Evolutionary conservation across 2,113 vertebrate genomes (phyloP), one percentile per base, ranked within the genome.

Genomic region (Peromyscus leucopus): DNA sequence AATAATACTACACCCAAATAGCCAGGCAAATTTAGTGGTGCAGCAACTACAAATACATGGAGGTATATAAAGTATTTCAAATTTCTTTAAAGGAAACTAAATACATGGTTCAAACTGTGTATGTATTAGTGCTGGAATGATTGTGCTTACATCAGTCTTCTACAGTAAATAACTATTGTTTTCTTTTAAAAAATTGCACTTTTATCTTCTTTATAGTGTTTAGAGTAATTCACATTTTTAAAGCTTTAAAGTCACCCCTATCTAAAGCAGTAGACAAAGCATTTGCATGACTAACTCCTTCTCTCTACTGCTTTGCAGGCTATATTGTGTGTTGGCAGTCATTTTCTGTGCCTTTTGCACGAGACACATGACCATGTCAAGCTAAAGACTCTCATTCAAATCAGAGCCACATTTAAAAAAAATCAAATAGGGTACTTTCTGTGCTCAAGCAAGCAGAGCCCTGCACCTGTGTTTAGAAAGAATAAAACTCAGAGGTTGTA

Each of bases 401-500:
- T 94, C 39, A 93, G 83, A 97, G 75, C 22, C 36, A 31, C 65
- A 71, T 79, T 72, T 31, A 33, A 69, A 69, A 33, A 69, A 69
- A 31, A 93, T 51, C 83, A 97, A 94, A 97, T 93, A 42, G 83
- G 22, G 57, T 83, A 74, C 71, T 98, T 97, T 90, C 48, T 57
- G 59, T 1, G 0, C 94, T 97, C 75, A 71, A 31, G 91, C 82
- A 91, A 97, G 85, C 91, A 96, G 83, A 87, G 76, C 28, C 93
- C 78, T 91, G 92, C 94, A 96, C 93, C 95, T 97, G 93, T 86
- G 86, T 92, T 92, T 91, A 92, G 96, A 96, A 85, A 61, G 87
- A 78, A 51, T 95, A 89, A 93, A 96, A 96, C 36, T 39, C 46
- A 59, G 48, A 91, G 55, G 33, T 76, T 94, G 61, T 94, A 94